Evolutionary conservation across 2,888 invertebrate genomes (phyloP).

Genomic region (Pseudococcus jackbeardsleyi): DNA sequence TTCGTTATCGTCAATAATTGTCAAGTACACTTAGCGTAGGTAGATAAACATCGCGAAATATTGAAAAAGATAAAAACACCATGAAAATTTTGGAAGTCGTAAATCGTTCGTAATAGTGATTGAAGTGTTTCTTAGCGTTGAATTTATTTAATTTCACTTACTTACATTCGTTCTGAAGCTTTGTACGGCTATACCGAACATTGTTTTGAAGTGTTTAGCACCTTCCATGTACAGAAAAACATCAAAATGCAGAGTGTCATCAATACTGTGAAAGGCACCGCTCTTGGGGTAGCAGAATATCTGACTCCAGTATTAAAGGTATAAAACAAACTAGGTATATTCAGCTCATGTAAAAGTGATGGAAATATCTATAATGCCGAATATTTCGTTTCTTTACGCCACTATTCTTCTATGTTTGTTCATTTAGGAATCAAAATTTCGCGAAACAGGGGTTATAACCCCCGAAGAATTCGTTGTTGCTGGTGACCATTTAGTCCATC

Average conservation of each 20-base stretch:
- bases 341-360: not conserved
- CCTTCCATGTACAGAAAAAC: not conserved
- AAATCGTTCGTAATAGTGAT: not conserved
- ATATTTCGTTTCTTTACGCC: not conserved
- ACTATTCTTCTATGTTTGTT: not conserved
- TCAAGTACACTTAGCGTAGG: not conserved
- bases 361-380: not conserved
- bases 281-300: slow-evolving; percentile 95
- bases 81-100: not conserved
- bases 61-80: not conserved
- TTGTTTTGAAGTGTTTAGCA: not conserved
- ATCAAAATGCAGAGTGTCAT: slow-evolving; percentile 91
- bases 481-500: slow-evolving; percentile 98
- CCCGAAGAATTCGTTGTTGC: slow-evolving; percentile 99
- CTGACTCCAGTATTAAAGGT: slow-evolving; percentile 97
- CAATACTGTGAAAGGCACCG: slow-evolving; percentile 95
- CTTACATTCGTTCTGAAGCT: not conserved
- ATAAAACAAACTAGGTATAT: slow-evolving; percentile 67
- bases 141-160: not conserved
- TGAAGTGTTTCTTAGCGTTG: not conserved
- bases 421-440: slow-evolving; percentile 92
- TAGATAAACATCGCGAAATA: not conserved
- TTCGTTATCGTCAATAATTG: not conserved
- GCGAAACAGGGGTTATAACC: slow-evolving; percentile 97
- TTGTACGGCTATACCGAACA: not conserved